Percentiles rank a stretch among this genome's conserved stretches.
Evolutionary conservation across 2,113 vertebrate genomes (phyloP).

Genomic region (Notiomystis cincta): DNA sequence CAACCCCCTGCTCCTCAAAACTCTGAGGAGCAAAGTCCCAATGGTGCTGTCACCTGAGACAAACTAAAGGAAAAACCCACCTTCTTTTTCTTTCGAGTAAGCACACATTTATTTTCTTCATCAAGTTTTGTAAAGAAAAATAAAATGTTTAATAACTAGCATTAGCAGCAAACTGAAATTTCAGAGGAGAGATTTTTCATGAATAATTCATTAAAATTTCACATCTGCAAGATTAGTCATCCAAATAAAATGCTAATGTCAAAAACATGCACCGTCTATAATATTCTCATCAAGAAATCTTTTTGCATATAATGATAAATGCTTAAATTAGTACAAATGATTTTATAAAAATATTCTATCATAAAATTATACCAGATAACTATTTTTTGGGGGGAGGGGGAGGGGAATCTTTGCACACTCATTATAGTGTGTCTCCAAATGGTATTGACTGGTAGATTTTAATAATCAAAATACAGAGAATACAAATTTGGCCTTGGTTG

Average conservation of each 20-base stretch:
- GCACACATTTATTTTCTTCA: slow-evolving; percentile 60
- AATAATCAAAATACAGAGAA: not conserved
- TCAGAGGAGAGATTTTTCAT: slow-evolving; percentile 78
- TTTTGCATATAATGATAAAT: slow-evolving; percentile 84
- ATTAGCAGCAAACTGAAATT: slow-evolving; percentile 79
- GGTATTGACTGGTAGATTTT: not conserved
- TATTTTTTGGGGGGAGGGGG: not conserved
- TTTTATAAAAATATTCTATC: slow-evolving; percentile 78
- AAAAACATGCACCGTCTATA: slow-evolving; percentile 81
- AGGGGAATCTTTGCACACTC: not conserved
- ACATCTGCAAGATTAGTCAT: slow-evolving; percentile 86
- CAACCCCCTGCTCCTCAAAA: not conserved
- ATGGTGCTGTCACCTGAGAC: not conserved
- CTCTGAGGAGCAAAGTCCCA: not conserved
- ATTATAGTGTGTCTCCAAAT: not conserved
- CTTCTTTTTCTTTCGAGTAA: not conserved
- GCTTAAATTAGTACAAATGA: slow-evolving; percentile 82
- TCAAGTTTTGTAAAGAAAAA: slow-evolving; percentile 72
- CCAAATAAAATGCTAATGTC: slow-evolving; percentile 86
- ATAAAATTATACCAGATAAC: slow-evolving; percentile 63
- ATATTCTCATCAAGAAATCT: slow-evolving; percentile 83
- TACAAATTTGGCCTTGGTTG: not conserved
- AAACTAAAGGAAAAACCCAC: not conserved
- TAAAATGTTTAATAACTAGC: slow-evolving; percentile 79
- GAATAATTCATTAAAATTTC: slow-evolving; percentile 82